Base-by-base conservation (phyloP, 2,888 invertebrate species). In the Cerastis leucographa region DNA sequence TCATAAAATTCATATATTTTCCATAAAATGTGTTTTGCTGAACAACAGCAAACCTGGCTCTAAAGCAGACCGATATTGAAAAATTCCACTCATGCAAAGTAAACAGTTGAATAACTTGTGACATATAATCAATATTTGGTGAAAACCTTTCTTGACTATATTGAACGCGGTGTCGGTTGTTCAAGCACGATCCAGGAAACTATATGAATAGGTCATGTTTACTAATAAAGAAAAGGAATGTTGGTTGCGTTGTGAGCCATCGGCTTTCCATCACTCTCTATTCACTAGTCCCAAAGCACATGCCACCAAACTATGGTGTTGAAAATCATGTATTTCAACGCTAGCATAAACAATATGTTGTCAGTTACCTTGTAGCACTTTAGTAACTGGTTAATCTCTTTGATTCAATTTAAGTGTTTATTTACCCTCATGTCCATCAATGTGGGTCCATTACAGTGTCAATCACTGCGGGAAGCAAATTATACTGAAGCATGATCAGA, bases 51-150 rank as follows among this genome's bases (percentile, higher is more conserved):
- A 70, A 75, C 40, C 61, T 51, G 25, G 74, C 81, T 71, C 49
- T 76, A 67, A 79, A 44, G 56, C 70, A 71, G 75, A 79, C 76
- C 76, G 74, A 84, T 86, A 88, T 86, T 86, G 86, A 84, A 84
- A 78, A 86, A 86, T 86, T 86, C 88, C 70, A 49, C 62, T 72
- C 81, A 75, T 78, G 73, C 74, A 81, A 80, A 75, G 73, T 76
- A 87, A 86, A 79, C 82, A 85, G 80, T 76, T 76, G 71, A 70
- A 88, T 73, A 80, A 68, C 71, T 75, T 68, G 69, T 22, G 46
- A 68, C 42, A 64, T 74, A 68, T 84, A 35, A n/a, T 3, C 74
- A 73, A 73, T 82, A 85, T 85, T 77, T 76, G 74, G 78, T 74
- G 51, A 46, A 19, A 73, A 87, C 44, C 44, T 71, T 76, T 71